phyloP scores from a whole-genome alignment of 1,140 invertebrate species.

The Drosophila arawakana region DNA sequence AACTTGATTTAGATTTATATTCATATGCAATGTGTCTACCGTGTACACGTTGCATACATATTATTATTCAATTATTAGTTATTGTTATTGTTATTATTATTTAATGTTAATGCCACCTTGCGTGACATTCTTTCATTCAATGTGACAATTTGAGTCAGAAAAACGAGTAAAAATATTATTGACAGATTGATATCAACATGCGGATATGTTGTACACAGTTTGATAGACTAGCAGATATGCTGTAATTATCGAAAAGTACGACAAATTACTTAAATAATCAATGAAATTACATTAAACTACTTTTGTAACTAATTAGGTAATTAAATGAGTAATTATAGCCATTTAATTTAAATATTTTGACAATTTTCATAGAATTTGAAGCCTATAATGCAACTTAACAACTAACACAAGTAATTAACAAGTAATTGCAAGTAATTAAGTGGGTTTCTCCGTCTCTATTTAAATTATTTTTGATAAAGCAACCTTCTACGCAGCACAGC shows the following conservation, averaged over 20 bases:
- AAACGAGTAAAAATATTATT: conserved; percentile 24
- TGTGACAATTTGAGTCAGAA: conserved; percentile 57
- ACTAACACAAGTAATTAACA: not conserved
- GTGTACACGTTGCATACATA: conserved; percentile 31
- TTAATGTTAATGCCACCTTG: conserved; percentile 53
- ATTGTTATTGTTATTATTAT: conserved; percentile 36
- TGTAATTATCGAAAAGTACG: not conserved
- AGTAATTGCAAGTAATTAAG: conserved; percentile 6
- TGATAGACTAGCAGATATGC: conserved; percentile 5
- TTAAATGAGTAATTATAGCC: not conserved
- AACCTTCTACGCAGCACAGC: not conserved
- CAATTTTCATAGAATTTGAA: too few relatives aligned
- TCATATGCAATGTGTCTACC: conserved; percentile 28
- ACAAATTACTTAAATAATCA: not conserved
- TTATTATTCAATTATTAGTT: conserved; percentile 42
- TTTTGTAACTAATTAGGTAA: not conserved
- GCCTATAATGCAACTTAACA: not conserved
- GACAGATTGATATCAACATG: conserved; percentile 35
- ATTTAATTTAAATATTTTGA: too few relatives aligned
- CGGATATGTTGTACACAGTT: not conserved
- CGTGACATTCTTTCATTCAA: conserved; percentile 64
- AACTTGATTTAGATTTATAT: conserved; percentile 54
- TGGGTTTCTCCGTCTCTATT: too few relatives aligned
- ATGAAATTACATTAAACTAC: not conserved
- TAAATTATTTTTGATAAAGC: not conserved